Conservation (phyloP, 1,140 invertebrate species). For the Caenorhabditis latens region DNA sequence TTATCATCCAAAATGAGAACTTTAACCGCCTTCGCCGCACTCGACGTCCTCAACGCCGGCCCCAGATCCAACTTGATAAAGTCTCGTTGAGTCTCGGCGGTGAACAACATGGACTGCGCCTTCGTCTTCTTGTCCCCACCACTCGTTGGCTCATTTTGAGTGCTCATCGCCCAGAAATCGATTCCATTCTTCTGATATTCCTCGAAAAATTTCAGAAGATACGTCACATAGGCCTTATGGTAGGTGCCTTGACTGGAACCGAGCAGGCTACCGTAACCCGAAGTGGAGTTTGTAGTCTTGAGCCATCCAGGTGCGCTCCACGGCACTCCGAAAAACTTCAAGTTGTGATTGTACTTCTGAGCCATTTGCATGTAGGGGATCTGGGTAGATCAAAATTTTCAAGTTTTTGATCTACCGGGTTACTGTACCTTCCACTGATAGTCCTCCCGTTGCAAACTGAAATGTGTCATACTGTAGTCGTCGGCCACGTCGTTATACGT, state of each 20-base stretch:
- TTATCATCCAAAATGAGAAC: slow-evolving; percentile 61
- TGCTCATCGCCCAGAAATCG: slow-evolving; percentile 57
- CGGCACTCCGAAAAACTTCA: neutral
- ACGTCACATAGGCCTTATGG: slow-evolving; percentile 30
- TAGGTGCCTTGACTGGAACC: slow-evolving; percentile 35
- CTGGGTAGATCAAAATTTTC: neutral
- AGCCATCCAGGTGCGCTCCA: slow-evolving; percentile 58
- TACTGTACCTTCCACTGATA: slow-evolving; percentile 44
- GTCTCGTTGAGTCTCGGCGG: slow-evolving; percentile 50
- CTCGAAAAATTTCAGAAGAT: slow-evolving; percentile 58
- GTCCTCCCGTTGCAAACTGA: slow-evolving; percentile 37
- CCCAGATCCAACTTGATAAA: slow-evolving; percentile 55
- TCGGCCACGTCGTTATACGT: slow-evolving; percentile 56
- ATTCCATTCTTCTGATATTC: slow-evolving; percentile 54
- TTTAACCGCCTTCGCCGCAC: slow-evolving; percentile 19
- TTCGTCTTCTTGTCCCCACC: slow-evolving; percentile 36
- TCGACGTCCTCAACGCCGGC: neutral
- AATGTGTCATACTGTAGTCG: slow-evolving; percentile 51
- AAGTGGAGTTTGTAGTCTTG: slow-evolving; percentile 56
- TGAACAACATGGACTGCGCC: neutral
- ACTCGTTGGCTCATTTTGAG: slow-evolving; percentile 51
- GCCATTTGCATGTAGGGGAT: slow-evolving; percentile 58
- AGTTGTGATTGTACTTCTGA: slow-evolving; percentile 36
- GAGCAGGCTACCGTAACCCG: slow-evolving; percentile 1
- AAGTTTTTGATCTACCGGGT: neutral